Evolutionary conservation across 1,140 invertebrate genomes (phyloP), one percentile per base, ranked within the genome.

Genomic region (Harpegnathos saltator): DNA sequence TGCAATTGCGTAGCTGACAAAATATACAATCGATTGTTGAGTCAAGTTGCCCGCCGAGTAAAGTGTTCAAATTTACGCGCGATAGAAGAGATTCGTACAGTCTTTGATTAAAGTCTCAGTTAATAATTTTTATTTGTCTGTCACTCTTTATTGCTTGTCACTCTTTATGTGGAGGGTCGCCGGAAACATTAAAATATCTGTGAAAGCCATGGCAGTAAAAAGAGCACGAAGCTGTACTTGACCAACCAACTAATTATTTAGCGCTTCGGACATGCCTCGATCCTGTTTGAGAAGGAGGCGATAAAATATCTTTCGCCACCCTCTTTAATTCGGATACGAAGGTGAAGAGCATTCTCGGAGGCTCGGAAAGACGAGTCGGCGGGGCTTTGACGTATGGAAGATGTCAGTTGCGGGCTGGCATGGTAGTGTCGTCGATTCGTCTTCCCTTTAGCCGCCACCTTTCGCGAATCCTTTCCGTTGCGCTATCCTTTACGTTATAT

Each of bases 351-450:
- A 58, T 59, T 84, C 84, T 75, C 68, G 62, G 58, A 62, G 73
- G 63, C 33, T 54, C 1, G 52, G 65, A 52, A 89, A 88, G 86
- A 84, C 50, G 61, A 88, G 87, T 82, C 68, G 83, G 68, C 73
- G 63, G 66, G 90, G 86, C 87, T 92, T 92, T 93, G 92, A 93
- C 90, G 89, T 92, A 93, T 92, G 85, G 88, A 92, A 85, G 81
- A 91, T 88, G 90, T 91, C 89, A 85, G 86, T 77, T 85, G 87
- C 74, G 85, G 86, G 83, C 73, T 89, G 75, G 86, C 86, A 92
- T 75, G 88, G 83, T 63, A 82, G 89, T 92, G 92, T 93, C 91
- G 91, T 92, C 93, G 88, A 94, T 94, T 93, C 92, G 92, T 94
- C 93, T 94, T 92, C 90, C 78, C 82, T 91, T 83, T 82, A 84